These are phyloP conservation scores for Schmidtea mediterranea DNA, from an alignment of 1,140 invertebrate species.

Conservation along the genomic window DNA sequence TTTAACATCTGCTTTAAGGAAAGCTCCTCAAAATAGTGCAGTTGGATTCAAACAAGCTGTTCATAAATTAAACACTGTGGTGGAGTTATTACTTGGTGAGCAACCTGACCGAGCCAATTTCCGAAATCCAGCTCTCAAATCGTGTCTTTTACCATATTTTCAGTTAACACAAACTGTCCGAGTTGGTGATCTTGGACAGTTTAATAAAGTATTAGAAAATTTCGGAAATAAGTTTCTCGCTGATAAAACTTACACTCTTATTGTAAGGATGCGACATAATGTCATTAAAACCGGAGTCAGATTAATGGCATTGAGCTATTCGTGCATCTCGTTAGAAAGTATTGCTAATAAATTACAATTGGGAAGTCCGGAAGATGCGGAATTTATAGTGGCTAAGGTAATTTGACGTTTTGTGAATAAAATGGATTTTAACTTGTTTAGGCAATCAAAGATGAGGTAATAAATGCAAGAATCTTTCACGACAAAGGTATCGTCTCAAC, in stretches of 20 bases:
- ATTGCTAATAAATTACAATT: conserved; percentile 71
- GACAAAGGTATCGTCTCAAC: conserved; percentile 83
- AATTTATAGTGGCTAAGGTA: conserved; percentile 86
- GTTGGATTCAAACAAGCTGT: conserved; percentile 91
- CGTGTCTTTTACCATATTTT: conserved; percentile 71
- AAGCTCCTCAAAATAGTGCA: conserved; percentile 79
- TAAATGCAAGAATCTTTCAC: conserved; percentile 80
- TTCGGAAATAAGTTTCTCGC: conserved; percentile 26
- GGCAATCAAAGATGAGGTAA: conserved; percentile 92
- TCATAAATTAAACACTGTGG: conserved; percentile 31
- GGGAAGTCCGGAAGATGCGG: conserved; percentile 80
- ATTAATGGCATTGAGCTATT: conserved; percentile 83
- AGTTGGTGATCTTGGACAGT: conserved; percentile 66
- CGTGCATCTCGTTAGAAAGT: conserved; percentile 69
- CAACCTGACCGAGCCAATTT: conserved; percentile 55
- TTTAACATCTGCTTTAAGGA: conserved; percentile 61
- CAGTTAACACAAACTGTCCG: conserved; percentile 71
- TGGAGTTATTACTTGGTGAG: conserved; percentile 76
- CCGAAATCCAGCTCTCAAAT: conserved; percentile 52
- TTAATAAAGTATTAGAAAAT: conserved; percentile 70
- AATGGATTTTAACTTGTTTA: conserved; percentile 11
- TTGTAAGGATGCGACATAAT: conserved; percentile 66
- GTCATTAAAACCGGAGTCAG: conserved; percentile 95
- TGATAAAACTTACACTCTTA: conserved; percentile 78
- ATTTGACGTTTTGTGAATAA: background rate